Percentiles rank a stretch among this genome's conserved stretches.
phyloP scores from a whole-genome alignment of 2,113 vertebrate species.

The Erpornis zantholeuca region DNA sequence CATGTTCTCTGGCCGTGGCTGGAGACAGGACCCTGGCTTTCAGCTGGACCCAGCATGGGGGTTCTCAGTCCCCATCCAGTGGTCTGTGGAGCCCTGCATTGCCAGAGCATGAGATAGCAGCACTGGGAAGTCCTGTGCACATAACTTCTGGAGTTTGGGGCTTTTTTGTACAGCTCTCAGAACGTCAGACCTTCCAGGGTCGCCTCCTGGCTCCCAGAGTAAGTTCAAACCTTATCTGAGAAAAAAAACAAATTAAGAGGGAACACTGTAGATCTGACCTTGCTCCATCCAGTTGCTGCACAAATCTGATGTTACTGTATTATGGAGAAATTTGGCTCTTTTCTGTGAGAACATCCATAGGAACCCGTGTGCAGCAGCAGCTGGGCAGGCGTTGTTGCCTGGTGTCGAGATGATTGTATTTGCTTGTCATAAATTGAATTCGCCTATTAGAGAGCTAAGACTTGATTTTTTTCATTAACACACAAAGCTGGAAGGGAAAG shows the following conservation, averaged over 20 bases:
- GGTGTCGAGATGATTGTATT: constrained; percentile 11
- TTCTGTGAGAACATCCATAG: not conserved
- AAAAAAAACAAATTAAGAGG: not conserved
- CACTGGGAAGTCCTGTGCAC: accelerated
- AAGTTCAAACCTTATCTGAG: not conserved
- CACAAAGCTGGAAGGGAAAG: constrained; percentile 45
- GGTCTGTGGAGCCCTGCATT: accelerated
- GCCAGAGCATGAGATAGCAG: not conserved
- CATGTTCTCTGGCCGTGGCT: accelerated
- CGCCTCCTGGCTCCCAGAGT: not conserved
- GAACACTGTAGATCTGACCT: not conserved
- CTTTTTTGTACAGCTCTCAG: not conserved
- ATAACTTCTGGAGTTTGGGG: accelerated
- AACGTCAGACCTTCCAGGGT: not conserved
- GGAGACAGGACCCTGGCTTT: not conserved
- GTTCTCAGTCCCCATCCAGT: not conserved
- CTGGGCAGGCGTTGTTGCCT: not conserved
- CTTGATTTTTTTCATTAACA: constrained; percentile 58
- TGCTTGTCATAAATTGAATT: constrained; percentile 63
- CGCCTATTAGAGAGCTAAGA: constrained; percentile 28
- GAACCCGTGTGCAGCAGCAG: not conserved
- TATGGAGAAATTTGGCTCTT: not conserved
- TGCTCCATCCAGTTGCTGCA: not conserved
- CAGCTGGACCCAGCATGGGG: accelerated
- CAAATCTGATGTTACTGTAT: not conserved